Base-by-base conservation (phyloP, 1,140 invertebrate genomes). In the Holotrichia oblita region DNA sequence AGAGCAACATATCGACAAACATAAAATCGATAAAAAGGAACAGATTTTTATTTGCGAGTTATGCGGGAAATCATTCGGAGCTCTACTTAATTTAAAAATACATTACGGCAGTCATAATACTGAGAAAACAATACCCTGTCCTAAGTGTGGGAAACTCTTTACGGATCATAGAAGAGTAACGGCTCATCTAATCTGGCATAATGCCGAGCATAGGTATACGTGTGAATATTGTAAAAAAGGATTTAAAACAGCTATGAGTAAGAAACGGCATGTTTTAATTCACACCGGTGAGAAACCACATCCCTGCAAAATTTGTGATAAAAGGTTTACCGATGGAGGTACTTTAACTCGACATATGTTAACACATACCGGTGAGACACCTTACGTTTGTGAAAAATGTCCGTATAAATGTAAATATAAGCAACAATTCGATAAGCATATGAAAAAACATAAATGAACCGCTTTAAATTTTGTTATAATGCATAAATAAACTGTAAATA, bases 61-160 rank as follows among this genome's bases (percentile, higher is more conserved):
- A n/a, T 48, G 44, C 44, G 44, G 44, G 12, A 48, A 48, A n/a
- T 10, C 44, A 3, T 48, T 48, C 12, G 12, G 12, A 12, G 44
- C 44, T 10, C 44, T 48, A 14, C 3, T 48, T n/a, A 48, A 48
- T 48, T 48, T 48, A 12, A 48, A 48, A 48, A 12, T 48, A 0
- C 44, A 48, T 12, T 48, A 48, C 12, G 44, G n/a, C 3, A 48
- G 44, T 3, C 44, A 48, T 12, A 48, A 48, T 12, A 48, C 44
- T 0, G 44, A 48, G 44, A 48, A 48, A 12, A 48, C 44, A 2
- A n/a, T 48, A 48, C 44, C 44, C 12, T 95, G 94, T 81, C 86
- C 89, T 41, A 81, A 91, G 0, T 94, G 93, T 82, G 88, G 89
- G 0, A 93, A 93, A 80, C 88, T 92, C 40, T 97, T 97, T 83